Base-by-base conservation (phyloP, 1,140 invertebrate species). In the Pseudomyrmex concolor region DNA sequence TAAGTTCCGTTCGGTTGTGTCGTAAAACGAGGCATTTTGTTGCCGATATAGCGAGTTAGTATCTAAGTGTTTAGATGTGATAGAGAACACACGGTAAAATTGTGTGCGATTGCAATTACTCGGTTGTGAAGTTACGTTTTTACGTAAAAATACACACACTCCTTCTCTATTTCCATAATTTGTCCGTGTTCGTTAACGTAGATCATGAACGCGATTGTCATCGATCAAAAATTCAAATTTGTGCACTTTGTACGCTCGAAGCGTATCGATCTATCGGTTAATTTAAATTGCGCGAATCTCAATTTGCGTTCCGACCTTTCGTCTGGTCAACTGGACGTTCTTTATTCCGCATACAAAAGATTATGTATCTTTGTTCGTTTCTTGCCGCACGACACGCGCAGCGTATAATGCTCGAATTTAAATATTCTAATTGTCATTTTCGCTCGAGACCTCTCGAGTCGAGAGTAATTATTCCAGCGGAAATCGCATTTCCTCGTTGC, bases 1-100 rank as follows among this genome's bases (percentile, higher is more conserved):
- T 72, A 59, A 45, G 13, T 73, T 71, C 48, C 55, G 71, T 57
- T 73, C 34, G 43, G 55, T 73, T 59, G 70, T 73, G 34, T 43
- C 71, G 43, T 60, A 73, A 73, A 34, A 34, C 48, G 55, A 73
- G 4, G n/a, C 13, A 57, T 22, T 19, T 34, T 34, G 34, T 48
- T 71, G 54, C 34, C 25, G 4, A 43, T 43, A 19, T 17, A 43
- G 48, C 48, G 34, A 76, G 54, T 55, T 54, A 67, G 2, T 77
- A 34, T 34, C 12, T 51, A 66, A 55, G n/a, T 12, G 19, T 19
- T 4, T 66, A 67, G 48, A 54, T 15, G 12, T 43, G 17, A 54
- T 45, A 77, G n/a, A 7, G 22, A 9, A n/a, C 43, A 3, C 19
- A 67, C 62, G 17, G 48, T 43, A 19, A 54, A 66, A 66, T 10